Percentiles rank a stretch among this genome's conserved stretches.
Conservation (phyloP, 2,888 invertebrate genomes). For the Andrena fulva region DNA sequence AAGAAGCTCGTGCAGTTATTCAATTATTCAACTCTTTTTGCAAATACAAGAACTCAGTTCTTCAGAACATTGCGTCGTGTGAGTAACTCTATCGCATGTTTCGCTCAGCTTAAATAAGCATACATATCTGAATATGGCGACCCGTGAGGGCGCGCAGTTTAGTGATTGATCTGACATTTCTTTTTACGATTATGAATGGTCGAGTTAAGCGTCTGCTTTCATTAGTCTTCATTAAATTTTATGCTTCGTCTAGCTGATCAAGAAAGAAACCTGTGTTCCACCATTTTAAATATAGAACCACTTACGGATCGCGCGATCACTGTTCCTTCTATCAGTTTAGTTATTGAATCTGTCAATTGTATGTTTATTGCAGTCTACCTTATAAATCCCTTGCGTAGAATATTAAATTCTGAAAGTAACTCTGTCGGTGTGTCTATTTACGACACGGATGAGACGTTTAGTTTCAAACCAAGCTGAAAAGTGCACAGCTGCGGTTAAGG, state of each 20-base stretch:
- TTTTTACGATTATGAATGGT: background rate
- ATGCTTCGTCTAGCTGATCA: background rate
- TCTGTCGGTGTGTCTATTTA: too few relatives aligned
- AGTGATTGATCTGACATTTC: constrained; percentile 3
- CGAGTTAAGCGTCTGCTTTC: background rate
- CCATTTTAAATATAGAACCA: background rate
- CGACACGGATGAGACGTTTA: background rate
- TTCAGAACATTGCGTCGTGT: background rate
- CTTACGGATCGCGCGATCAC: background rate
- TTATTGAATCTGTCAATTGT: background rate
- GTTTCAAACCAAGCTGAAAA: background rate
- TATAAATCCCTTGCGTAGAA: background rate
- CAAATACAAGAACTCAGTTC: too few relatives aligned
- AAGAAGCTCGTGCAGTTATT: too few relatives aligned
- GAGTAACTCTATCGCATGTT: too few relatives aligned
- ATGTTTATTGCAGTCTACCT: background rate
- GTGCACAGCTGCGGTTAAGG: constrained; percentile 6
- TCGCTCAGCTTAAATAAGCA: background rate
- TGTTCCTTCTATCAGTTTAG: background rate
- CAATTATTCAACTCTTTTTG: too few relatives aligned
- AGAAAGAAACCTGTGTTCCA: constrained; percentile 1
- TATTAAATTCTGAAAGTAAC: background rate
- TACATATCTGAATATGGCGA: background rate
- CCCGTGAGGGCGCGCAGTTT: background rate
- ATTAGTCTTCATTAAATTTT: constrained; percentile 7